Evolutionary conservation across 1,140 invertebrate genomes (phyloP), one percentile per base, ranked within the genome.

Genomic region (Monochamus saltuarius): DNA sequence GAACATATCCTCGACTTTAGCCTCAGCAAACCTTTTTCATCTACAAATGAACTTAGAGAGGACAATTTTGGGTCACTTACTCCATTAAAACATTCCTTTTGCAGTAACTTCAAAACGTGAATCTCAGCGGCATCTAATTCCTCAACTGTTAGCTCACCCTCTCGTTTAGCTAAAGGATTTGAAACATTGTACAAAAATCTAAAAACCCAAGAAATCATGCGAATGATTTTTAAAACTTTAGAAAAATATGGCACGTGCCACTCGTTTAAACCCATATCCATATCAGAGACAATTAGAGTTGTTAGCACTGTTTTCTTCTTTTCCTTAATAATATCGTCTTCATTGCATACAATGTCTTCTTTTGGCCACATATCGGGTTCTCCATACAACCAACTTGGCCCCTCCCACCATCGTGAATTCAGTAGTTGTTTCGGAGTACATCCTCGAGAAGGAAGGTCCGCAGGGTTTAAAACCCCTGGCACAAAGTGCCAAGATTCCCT

Each of bases 361-460:
- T 2, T 3, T 0, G 74, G 69, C 74, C 71, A 77, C 1, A 56
- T 7, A 7, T 59, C 37, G 13, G 55, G 22, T 11, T 29, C 4
- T 22, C 51, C n/a, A 9, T 57, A 36, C 11, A 77, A 42, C 75
- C 75, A 77, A 1, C 14, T 4, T 0, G 73, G 75, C 4, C 73
- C 74, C 60, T 71, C 52, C 66, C 67, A 74, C 75, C 72, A 71
- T 62, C 57, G 46, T 1, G 62, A 63, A 42, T 69, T 58, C 1
- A 67, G 0, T 19, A 75, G 50, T n/a, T 60, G 50, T 45, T 60
- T 58, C 0, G 66, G 60, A 1, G 39, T 51, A 56, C 68, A 74
- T 2, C 74, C 75, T 40, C 75, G 11, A 3, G 73, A 77, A n/a
- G 68, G 70, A 13, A 78, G 56, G 64, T 81, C 78, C 10, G 75